Conservation (phyloP, 2,797 vertebrate species). For the Syngnathus rostellatus region DNA sequence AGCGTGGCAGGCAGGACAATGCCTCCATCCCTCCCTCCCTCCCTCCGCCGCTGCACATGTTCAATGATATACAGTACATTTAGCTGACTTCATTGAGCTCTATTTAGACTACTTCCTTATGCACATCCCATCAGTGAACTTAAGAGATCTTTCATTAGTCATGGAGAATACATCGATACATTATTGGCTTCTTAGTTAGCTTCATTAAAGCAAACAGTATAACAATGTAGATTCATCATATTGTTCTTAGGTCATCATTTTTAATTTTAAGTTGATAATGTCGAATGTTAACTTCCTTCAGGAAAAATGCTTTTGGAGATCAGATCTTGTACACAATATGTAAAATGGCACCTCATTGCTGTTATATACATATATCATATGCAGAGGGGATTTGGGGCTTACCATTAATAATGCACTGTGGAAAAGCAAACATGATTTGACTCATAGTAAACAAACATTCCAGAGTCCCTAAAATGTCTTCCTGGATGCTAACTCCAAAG, state of each 20-base stretch:
- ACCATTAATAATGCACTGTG: conserved; percentile 1
- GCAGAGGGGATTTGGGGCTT: not conserved
- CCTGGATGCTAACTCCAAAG: not conserved
- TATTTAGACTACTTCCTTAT: not conserved
- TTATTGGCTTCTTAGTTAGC: not conserved
- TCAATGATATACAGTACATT: conserved; percentile 31
- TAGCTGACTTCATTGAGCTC: not conserved
- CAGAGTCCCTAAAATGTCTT: not conserved
- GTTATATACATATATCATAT: not conserved
- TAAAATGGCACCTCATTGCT: not conserved
- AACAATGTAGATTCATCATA: no score
- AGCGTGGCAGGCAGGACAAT: conserved; percentile 14
- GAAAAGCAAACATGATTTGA: not conserved
- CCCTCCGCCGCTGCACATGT: not conserved
- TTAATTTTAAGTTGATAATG: no score
- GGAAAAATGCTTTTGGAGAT: no score
- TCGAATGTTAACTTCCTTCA: no score
- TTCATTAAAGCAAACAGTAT: no score
- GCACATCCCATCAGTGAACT: not conserved
- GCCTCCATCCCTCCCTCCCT: conserved; percentile 14
- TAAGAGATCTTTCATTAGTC: not conserved
- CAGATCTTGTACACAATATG: no score
- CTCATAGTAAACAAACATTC: not conserved
- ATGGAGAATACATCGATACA: not conserved
- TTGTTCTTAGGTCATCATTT: no score